Conservation (phyloP, 1,140 invertebrate genomes). For the Zaprionus ghesquierei region DNA sequence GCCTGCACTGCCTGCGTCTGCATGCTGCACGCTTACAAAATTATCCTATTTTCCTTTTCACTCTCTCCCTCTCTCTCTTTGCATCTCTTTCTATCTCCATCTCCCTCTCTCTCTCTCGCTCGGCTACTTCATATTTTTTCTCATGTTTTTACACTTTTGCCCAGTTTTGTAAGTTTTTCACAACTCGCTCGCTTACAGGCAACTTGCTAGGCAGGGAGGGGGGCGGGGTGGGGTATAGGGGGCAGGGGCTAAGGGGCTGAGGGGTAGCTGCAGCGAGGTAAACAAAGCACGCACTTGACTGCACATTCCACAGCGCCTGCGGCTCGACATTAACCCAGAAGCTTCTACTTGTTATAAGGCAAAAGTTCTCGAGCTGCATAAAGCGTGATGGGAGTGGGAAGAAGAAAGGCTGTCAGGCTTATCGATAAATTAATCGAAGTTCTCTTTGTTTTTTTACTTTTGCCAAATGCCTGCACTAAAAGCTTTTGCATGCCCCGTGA, state of each 20-base stretch:
- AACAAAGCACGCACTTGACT: constrained; percentile 41
- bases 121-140: not conserved
- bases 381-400: too few relatives aligned
- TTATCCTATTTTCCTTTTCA: not conserved
- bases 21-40: constrained; percentile 1
- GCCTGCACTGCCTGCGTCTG: constrained; percentile 1
- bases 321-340: constrained; percentile 61
- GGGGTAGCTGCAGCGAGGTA: constrained; percentile 10
- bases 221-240: too few relatives aligned
- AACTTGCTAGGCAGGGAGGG: not conserved
- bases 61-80: not conserved
- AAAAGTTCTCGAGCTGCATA: not conserved
- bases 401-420: not conserved
- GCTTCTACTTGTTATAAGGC: not conserved
- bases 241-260: not conserved
- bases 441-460: not conserved
- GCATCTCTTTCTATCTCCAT: not conserved
- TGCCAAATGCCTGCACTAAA: not conserved
- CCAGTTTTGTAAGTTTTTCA: not conserved
- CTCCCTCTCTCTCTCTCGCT: not conserved
- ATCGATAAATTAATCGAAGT: constrained; percentile 6
- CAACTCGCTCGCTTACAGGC: not conserved
- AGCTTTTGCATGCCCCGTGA: not conserved
- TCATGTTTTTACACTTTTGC: constrained; percentile 3
- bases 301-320: constrained; percentile 26